Percentiles rank a stretch among this genome's conserved stretches.
Evolutionary conservation across 2,113 vertebrate species (phyloP).

Genomic region (Malurus alboscapulatus): DNA sequence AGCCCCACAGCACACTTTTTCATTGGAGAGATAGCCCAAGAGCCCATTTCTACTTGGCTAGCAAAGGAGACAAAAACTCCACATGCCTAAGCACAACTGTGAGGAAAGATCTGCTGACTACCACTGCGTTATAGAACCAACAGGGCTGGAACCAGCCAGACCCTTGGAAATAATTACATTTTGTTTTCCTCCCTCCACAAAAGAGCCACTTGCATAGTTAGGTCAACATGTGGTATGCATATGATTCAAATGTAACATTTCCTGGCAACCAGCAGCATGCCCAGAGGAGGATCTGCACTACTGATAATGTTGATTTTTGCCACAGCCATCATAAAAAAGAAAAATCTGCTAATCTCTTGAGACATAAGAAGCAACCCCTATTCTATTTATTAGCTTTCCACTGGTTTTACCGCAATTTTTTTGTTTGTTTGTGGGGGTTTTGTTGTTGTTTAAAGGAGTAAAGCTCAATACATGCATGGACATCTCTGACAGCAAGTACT

Average conservation of each 20-base stretch:
- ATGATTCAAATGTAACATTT: neutral
- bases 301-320: neutral
- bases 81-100: fast-evolving
- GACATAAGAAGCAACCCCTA: neutral
- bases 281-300: neutral
- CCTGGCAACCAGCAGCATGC: neutral
- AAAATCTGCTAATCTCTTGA: neutral
- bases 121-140: neutral
- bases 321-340: neutral
- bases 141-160: neutral
- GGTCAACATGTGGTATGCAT: neutral
- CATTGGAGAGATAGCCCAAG: neutral
- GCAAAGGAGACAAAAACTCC: neutral
- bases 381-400: neutral
- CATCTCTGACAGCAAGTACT: neutral
- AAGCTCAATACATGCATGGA: neutral
- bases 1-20: neutral
- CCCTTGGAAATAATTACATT: neutral
- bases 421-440: neutral
- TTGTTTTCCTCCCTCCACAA: neutral
- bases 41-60: neutral
- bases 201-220: neutral
- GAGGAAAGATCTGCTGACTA: neutral
- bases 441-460: neutral
- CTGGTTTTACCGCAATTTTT: neutral